Percentiles rank a stretch among this genome's conserved stretches.
Evolutionary conservation across 2,113 vertebrate species (phyloP).

Genomic region (Emydocephalus ijimae): DNA sequence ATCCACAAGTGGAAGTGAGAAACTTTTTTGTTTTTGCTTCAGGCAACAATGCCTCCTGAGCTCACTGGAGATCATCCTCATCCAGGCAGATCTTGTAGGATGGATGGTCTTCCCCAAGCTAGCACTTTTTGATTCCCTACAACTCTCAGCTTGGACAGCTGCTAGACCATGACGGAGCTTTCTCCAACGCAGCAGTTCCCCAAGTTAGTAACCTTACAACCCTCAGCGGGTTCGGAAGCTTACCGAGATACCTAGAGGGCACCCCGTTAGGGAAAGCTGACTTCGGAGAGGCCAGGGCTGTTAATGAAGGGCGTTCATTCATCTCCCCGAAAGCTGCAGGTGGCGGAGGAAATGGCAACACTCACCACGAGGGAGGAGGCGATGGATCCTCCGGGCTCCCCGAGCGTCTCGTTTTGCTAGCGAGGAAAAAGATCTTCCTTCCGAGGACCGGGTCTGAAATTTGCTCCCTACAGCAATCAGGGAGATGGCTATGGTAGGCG

Average conservation of each 20-base stretch:
- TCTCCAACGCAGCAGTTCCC: not conserved
- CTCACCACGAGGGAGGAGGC: not conserved
- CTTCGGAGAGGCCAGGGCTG: not conserved
- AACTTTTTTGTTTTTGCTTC: not conserved
- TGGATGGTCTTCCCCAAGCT: not conserved
- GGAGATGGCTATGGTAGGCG: constrained; percentile 16
- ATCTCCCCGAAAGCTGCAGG: not conserved
- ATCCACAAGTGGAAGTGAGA: not conserved
- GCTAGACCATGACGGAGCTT: not conserved
- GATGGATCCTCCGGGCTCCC: constrained; percentile 9
- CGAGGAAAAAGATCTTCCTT: not conserved
- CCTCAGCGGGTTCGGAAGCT: not conserved
- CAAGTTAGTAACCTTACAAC: not conserved
- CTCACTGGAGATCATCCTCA: not conserved
- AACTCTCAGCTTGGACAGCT: not conserved
- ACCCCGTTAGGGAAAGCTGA: not conserved
- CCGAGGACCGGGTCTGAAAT: not conserved
- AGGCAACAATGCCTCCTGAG: not conserved
- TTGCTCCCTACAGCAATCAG: not conserved
- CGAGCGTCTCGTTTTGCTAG: not conserved
- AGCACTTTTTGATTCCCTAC: not conserved
- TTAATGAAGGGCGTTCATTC: not conserved
- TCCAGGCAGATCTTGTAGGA: not conserved
- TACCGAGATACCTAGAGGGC: not conserved
- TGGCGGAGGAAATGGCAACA: not conserved